A percentile compares a stretch with the other conserved stretches of the same genome.
Evolutionary conservation across 2,888 invertebrate genomes (phyloP).

Genomic region (Physocephala rufipes): DNA sequence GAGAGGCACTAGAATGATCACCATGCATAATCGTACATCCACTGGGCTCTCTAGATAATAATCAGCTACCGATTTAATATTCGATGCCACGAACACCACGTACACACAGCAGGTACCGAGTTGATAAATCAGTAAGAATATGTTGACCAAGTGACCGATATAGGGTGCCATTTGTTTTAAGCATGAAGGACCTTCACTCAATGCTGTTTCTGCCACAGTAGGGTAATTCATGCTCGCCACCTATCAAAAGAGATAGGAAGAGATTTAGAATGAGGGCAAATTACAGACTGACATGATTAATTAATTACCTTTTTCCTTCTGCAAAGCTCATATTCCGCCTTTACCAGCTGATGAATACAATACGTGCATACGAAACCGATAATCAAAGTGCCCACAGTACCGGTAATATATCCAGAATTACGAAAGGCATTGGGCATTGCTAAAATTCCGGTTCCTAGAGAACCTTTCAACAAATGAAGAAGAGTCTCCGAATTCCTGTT

Average conservation of each 20-base stretch:
- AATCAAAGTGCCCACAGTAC: conserved; percentile 79
- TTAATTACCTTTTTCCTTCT: conserved; percentile 67
- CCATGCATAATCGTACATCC: conserved; percentile 74
- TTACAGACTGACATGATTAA: background rate
- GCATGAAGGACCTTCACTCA: conserved; percentile 78
- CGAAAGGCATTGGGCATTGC: conserved; percentile 82
- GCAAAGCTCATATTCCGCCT: conserved; percentile 71
- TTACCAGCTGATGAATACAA: conserved; percentile 87
- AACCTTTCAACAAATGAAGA: conserved; percentile 90
- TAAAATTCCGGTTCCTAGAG: conserved; percentile 92
- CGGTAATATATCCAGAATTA: conserved; percentile 73
- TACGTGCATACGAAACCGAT: conserved; percentile 92
- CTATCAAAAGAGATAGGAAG: conserved; percentile 43
- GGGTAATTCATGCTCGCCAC: conserved; percentile 81
- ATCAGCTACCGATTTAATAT: conserved; percentile 76
- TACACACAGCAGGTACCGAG: conserved; percentile 97
- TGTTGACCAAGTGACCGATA: conserved; percentile 75
- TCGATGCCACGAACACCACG: conserved; percentile 90
- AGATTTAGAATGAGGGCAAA: background rate
- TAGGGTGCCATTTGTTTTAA: conserved; percentile 73
- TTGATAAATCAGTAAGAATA: conserved; percentile 86
- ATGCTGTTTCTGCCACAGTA: conserved; percentile 79
- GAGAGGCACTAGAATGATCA: conserved; percentile 77
- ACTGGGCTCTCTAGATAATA: conserved; percentile 67
- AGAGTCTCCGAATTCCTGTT: conserved; percentile 84